These are phyloP conservation scores for Chymomyza caudatula DNA, from an alignment of 2,888 invertebrate species.

Conservation along the genomic window DNA sequence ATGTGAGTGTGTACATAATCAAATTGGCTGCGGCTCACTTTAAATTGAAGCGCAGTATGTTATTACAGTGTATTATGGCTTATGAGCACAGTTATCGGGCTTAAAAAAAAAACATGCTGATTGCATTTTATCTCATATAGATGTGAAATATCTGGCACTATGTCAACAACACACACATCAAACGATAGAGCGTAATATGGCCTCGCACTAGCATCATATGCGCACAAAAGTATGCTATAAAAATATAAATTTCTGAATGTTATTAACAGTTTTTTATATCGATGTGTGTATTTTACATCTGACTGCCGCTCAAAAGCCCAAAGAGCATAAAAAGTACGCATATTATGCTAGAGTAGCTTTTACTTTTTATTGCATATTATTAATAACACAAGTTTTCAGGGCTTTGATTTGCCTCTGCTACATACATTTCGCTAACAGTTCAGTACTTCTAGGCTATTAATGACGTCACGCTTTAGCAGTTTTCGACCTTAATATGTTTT, in stretches of 20 bases:
- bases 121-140: background rate
- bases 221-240: constrained; percentile 23
- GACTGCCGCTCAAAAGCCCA: background rate
- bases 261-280: background rate
- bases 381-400: background rate
- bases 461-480: no score
- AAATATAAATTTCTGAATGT: background rate
- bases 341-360: background rate
- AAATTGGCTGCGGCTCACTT: background rate
- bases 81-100: background rate
- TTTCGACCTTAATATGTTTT: no score
- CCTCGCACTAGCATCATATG: background rate
- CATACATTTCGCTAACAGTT: no score
- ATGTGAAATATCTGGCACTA: background rate
- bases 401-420: no score
- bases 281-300: background rate
- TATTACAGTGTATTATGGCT: background rate
- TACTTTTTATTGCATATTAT: background rate
- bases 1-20: background rate
- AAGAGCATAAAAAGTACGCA: background rate
- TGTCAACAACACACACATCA: background rate
- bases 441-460: no score
- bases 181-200: background rate
- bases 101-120: background rate
- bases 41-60: background rate